A percentile compares a stretch with the other conserved stretches of the same genome.
phyloP scores from a whole-genome alignment of 2,888 invertebrate genomes.

The Hymenopus coronatus region DNA sequence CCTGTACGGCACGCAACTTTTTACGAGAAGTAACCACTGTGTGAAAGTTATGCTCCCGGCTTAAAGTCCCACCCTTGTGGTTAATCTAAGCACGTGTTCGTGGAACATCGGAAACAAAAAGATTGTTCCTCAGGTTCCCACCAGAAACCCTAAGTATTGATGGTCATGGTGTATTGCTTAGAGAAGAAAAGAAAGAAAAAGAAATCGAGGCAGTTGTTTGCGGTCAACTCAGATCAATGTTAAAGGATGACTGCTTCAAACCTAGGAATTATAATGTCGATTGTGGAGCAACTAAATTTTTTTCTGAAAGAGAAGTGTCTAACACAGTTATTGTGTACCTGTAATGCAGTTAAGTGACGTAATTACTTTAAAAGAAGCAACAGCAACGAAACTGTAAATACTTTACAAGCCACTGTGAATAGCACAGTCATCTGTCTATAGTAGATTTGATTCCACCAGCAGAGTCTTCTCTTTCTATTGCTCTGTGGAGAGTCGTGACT shows the following conservation, averaged over 20 bases:
- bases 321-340: neutral
- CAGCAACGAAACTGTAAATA: neutral
- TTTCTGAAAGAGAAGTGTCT: neutral
- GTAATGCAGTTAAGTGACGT: neutral
- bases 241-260: neutral
- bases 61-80: neutral
- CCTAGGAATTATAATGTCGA: neutral
- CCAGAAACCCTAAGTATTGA: neutral
- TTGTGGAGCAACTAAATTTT: too few species aligned
- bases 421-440: neutral
- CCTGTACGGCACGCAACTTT: neutral
- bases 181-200: neutral
- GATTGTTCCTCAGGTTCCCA: neutral
- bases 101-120: neutral
- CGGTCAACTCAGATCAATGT: neutral
- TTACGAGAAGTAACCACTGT: neutral
- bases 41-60: neutral
- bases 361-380: neutral
- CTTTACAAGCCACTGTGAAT: neutral
- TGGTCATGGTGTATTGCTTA: neutral
- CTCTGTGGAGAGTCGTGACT: neutral
- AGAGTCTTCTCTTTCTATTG: neutral
- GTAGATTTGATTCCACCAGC: neutral
- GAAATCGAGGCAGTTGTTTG: too few species aligned
- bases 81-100: neutral